Conservation (phyloP, 1,140 invertebrate genomes). For the Zaprionus nigranus region DNA sequence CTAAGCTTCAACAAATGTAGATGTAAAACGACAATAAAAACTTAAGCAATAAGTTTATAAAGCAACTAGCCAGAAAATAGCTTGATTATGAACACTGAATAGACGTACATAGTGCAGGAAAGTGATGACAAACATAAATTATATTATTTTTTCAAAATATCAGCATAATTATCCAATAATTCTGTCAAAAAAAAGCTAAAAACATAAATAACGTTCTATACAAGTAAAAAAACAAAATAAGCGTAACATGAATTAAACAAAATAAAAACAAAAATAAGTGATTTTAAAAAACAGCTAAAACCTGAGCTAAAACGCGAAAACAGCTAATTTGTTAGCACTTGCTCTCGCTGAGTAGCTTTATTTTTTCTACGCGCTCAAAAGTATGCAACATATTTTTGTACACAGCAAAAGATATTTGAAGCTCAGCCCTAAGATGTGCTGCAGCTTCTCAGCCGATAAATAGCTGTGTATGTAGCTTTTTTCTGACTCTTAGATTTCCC, state of each 20-base stretch:
- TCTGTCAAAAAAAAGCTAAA: neutral
- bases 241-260: neutral
- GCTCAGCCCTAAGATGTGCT: slow-evolving; percentile 27
- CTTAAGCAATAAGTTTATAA: neutral
- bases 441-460: neutral
- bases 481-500: no score
- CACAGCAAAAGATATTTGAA: slow-evolving; percentile 6
- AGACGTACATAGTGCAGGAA: no score
- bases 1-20: neutral
- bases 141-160: no score
- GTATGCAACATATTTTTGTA: slow-evolving; percentile 32
- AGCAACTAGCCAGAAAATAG: neutral
- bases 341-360: neutral
- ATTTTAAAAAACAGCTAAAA: no score
- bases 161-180: neutral
- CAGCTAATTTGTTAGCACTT: slow-evolving; percentile 1
- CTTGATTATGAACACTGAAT: neutral
- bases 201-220: neutral
- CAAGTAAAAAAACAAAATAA: neutral
- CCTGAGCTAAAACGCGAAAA: no score
- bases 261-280: neutral
- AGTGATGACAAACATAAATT: no score
- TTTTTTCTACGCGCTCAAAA: slow-evolving; percentile 18
- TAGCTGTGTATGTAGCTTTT: no score
- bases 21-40: neutral